phyloP scores from a whole-genome alignment of 2,113 vertebrate genomes.

The Otis tarda region DNA sequence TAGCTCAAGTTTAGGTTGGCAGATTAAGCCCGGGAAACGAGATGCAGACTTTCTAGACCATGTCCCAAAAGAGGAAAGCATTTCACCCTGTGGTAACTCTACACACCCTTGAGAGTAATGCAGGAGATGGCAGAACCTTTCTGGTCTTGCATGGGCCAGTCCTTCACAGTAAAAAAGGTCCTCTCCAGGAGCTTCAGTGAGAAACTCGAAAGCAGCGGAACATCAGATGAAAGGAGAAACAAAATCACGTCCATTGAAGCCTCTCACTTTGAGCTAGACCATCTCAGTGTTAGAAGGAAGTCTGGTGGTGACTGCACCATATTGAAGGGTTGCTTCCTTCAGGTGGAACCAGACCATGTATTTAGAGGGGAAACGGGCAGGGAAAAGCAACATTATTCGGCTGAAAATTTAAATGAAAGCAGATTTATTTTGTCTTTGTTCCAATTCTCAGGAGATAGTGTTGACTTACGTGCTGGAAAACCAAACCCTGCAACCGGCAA shows the following conservation, averaged over 20 bases:
- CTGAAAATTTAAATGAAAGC: slow-evolving; percentile 19
- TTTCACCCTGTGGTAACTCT: neutral
- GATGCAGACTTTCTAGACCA: neutral
- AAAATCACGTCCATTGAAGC: neutral
- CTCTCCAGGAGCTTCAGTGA: neutral
- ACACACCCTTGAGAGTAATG: neutral
- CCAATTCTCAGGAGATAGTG: neutral
- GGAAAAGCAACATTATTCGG: neutral
- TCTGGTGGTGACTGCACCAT: rapidly evolving
- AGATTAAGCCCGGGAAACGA: neutral
- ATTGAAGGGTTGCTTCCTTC: neutral
- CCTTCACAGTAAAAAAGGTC: neutral
- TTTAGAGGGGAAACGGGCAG: neutral
- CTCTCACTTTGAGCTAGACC: neutral
- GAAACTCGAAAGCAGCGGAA: neutral
- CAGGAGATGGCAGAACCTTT: neutral
- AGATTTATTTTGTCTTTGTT: slow-evolving; percentile 39
- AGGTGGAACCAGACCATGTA: neutral
- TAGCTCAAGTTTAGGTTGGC: neutral
- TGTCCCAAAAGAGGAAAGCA: neutral
- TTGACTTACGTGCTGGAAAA: slow-evolving; percentile 36
- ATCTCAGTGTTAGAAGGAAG: neutral
- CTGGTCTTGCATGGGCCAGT: neutral
- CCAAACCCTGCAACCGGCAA: slow-evolving; percentile 17
- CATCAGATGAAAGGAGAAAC: neutral